Percentiles rank a stretch among this genome's conserved stretches.
Evolutionary conservation across 2,797 vertebrate species (phyloP).

Genomic region (Pangasius larnaudii): DNA sequence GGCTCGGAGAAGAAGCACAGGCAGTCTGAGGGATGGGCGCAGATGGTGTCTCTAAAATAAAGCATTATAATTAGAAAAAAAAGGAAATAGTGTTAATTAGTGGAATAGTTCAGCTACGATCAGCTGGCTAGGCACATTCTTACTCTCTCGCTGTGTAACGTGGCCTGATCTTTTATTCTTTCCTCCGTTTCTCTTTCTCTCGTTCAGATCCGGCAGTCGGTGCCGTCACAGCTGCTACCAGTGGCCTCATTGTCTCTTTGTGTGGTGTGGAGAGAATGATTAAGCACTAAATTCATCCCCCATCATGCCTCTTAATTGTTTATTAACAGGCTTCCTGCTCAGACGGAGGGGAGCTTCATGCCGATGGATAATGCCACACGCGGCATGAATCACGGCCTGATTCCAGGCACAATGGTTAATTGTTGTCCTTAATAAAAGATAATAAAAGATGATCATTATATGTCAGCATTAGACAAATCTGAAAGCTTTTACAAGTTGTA

Average conservation of each 20-base stretch:
- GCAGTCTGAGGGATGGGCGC: slow-evolving; percentile 46
- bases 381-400: slow-evolving; percentile 48
- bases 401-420: slow-evolving; percentile 54
- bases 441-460: slow-evolving; percentile 1
- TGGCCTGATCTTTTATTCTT: slow-evolving; percentile 38
- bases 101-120: slow-evolving; percentile 48
- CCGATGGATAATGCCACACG: slow-evolving; percentile 29
- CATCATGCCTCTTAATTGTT: slow-evolving; percentile 61
- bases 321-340: slow-evolving; percentile 59
- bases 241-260: slow-evolving; percentile 55
- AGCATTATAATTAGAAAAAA: slow-evolving; percentile 46
- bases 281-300: slow-evolving; percentile 56
- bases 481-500: not conserved
- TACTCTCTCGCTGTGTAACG: not conserved
- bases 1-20: slow-evolving; percentile 37
- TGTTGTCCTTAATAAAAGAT: slow-evolving; percentile 52
- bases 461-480: not conserved
- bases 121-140: slow-evolving; percentile 40
- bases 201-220: slow-evolving; percentile 44
- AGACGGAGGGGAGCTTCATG: slow-evolving; percentile 36
- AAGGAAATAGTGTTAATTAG: slow-evolving; percentile 62
- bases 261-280: slow-evolving; percentile 55
- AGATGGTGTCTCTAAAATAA: slow-evolving; percentile 56
- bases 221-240: slow-evolving; percentile 53
- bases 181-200: slow-evolving; percentile 32